Percentiles rank a stretch among this genome's conserved stretches.
phyloP scores from a whole-genome alignment of 2,888 invertebrate genomes.

The Drosophila bunnanda region DNA sequence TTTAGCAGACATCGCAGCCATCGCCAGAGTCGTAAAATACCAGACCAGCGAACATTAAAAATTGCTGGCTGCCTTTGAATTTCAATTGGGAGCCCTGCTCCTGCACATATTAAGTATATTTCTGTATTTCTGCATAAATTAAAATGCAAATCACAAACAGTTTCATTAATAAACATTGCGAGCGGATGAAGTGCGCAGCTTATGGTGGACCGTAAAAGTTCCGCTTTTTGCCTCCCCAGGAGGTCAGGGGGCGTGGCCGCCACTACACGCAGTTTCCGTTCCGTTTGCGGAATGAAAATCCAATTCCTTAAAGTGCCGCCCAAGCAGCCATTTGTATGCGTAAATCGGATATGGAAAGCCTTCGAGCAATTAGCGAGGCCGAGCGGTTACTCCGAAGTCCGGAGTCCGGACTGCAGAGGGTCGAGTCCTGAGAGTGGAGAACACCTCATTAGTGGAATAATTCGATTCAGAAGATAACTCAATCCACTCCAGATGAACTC shows the following conservation, averaged over 20 bases:
- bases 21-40: conserved; percentile 74
- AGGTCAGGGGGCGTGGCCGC: conserved; percentile 39
- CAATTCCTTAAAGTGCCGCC: conserved; percentile 56
- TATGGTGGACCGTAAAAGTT: conserved; percentile 71
- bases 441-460: conserved; percentile 37
- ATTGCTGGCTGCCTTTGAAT: conserved; percentile 77
- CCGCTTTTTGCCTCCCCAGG: not conserved
- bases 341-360: conserved; percentile 37
- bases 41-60: conserved; percentile 70
- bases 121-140: conserved; percentile 79
- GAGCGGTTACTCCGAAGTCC: conserved; percentile 3
- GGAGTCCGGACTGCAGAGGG: not conserved
- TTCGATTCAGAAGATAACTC: conserved; percentile 27
- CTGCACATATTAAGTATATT: conserved; percentile 51
- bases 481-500: conserved; percentile 1
- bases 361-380: conserved; percentile 51
- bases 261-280: conserved; percentile 47
- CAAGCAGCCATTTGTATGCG: conserved; percentile 61
- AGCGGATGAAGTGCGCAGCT: conserved; percentile 72
- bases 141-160: conserved; percentile 82
- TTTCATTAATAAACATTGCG: conserved; percentile 82
- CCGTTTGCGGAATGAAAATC: conserved; percentile 51
- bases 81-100: conserved; percentile 60
- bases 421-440: not conserved
- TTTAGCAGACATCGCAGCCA: conserved; percentile 59